Percentiles rank a stretch among this genome's conserved stretches.
Evolutionary conservation across 1,140 invertebrate species (phyloP).

Genomic region (Scaptodrosophila lebanonensis): DNA sequence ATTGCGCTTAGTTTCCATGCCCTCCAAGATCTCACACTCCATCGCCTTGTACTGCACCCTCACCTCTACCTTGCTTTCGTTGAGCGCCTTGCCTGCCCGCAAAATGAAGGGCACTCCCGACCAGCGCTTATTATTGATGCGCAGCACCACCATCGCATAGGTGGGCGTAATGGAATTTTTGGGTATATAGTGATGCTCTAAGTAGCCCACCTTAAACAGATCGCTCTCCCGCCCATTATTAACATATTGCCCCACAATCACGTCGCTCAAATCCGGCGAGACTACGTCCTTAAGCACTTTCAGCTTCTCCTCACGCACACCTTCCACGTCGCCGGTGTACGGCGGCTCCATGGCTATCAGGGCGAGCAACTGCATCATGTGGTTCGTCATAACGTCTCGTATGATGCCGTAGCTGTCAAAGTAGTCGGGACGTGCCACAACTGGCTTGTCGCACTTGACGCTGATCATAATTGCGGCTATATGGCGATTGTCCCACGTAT

Average conservation of each 20-base stretch:
- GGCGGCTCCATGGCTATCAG: slow-evolving; percentile 56
- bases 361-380: slow-evolving; percentile 51
- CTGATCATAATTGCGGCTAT: slow-evolving; percentile 54
- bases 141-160: slow-evolving; percentile 40
- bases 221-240: slow-evolving; percentile 48
- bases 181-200: slow-evolving; percentile 50
- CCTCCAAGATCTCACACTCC: slow-evolving; percentile 22
- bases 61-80: slow-evolving; percentile 52
- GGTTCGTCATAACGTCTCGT: slow-evolving; percentile 51
- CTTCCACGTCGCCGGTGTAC: slow-evolving; percentile 34
- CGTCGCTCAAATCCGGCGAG: slow-evolving; percentile 33
- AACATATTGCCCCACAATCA: slow-evolving; percentile 47
- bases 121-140: slow-evolving; percentile 45
- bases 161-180: slow-evolving; percentile 52
- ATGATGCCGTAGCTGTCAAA: slow-evolving; percentile 56
- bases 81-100: slow-evolving; percentile 49
- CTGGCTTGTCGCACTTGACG: slow-evolving; percentile 41
- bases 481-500: slow-evolving; percentile 43
- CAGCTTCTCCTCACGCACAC: slow-evolving; percentile 39
- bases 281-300: slow-evolving; percentile 37
- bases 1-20: slow-evolving; percentile 21
- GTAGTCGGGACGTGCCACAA: slow-evolving; percentile 33
- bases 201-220: slow-evolving; percentile 45
- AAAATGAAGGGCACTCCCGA: slow-evolving; percentile 53
- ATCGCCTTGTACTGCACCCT: slow-evolving; percentile 49